Base-by-base conservation (phyloP, 2,888 invertebrate species). In the Kryphioiulus occultus region DNA sequence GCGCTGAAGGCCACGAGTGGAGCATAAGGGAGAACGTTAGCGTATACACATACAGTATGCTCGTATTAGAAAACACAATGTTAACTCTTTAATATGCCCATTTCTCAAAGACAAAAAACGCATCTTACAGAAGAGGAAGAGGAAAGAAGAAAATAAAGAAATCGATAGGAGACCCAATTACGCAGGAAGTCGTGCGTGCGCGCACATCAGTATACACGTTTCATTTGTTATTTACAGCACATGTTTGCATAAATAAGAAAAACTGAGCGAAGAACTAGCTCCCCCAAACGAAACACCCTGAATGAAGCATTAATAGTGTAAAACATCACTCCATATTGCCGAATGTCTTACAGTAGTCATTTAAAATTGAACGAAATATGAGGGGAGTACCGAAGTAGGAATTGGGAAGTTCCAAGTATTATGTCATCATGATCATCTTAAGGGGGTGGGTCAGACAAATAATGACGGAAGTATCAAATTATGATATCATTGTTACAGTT, bases 171-270 rank as follows among this genome's bases (percentile, higher is more conserved):
- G 68, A 68, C 68, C 68, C 26, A 68, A 68, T 68, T 68, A 26
- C 68, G 68, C 26, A n/a, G 68, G 10, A 26, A 68, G 26, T 68
- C 68, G 26, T 26, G 22, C 68, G 26, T n/a, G 68, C 7, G 26
- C n/a, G 68, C 26, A 26, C 68, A 68, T 68, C n/a, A 68, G 68
- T 26, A 26, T 26, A 68, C 26, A 68, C 10, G 26, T 68, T n/a
- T 68, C 68, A 68, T 68, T 68, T 68, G 68, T 68, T 68, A 68
- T 68, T 68, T 68, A 68, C 68, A 68, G 26, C 68, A 68, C 68
- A 68, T 68, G 68, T 68, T 68, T 68, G 68, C 22, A 68, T 68
- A 10, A 68, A 68, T 68, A 26, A 68, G n/a, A 26, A 68, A 68
- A 26, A 22, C 3, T 22, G 26, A 7, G 1, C 12, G 0, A n/a